Base-by-base conservation (phyloP, 2,888 invertebrate genomes). In the Thymelicus lineola region DNA sequence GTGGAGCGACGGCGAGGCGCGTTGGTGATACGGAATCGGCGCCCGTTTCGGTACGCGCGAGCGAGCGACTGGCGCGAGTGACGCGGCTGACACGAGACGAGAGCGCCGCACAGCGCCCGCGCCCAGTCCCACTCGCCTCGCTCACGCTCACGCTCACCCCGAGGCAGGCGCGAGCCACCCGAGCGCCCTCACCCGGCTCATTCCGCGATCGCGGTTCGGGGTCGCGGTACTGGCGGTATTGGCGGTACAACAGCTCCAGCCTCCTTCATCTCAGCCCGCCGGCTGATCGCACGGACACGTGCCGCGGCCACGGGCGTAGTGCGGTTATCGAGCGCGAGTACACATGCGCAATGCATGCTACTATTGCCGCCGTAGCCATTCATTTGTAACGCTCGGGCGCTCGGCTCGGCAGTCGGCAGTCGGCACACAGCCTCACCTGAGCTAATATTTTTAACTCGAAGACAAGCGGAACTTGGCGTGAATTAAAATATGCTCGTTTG, bases 281-380 rank as follows among this genome's bases (percentile, higher is more conserved):
- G 71, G 58, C 70, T 78, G 83, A 79, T 81, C 86, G 81, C 82
- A 80, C 79, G 81, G 81, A 84, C 90, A 90, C 91, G 89, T 89
- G 89, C 86, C 82, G 78, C 79, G 80, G 76, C 81, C 82, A 80
- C 85, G 86, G 86, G 82, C 86, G 87, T 89, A 88, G 88, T 88
- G 89, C 88, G 86, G 85, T 82, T 91, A 92, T 92, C 89, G 92
- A 92, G 82, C 91, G 88, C 85, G 86, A 78, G 86, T 89, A 87
- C 87, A 90, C 92, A 90, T 92, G 92, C 93, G 93, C 92, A 90
- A 74, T 81, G 75, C 76, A 68, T 79, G 73, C 75, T 81, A 82
- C 85, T 82, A 82, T 75, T 72, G 74, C 75, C 69, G 72, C 69
- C 81, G 82, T 82, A 80, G 84, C 89, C 91, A 91, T 92, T 91